Evolutionary conservation across 2,888 invertebrate species (phyloP).

Genomic region (Dastarcus helophoroides): DNA sequence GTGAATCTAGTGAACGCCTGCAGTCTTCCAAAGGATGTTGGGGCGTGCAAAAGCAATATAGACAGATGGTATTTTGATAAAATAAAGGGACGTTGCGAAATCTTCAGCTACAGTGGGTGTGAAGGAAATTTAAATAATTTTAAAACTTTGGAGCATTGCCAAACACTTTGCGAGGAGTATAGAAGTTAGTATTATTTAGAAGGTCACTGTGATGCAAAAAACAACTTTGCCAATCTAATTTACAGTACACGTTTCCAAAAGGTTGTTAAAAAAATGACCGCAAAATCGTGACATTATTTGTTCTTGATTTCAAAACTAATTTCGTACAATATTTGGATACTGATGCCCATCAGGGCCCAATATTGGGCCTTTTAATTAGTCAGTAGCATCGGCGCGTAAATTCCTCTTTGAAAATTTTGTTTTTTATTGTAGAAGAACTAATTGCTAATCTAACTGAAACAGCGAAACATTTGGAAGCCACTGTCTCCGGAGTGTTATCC

Average conservation of each 20-base stretch:
- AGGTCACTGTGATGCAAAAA: too few relatives aligned
- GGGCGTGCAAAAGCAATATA: slow-evolving; percentile 66
- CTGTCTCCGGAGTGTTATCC: slow-evolving; percentile 29
- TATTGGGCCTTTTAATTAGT: too few relatives aligned
- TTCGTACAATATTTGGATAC: too few relatives aligned
- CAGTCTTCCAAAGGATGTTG: slow-evolving; percentile 51
- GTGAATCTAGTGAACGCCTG: slow-evolving; percentile 48
- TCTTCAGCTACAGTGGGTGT: slow-evolving; percentile 83
- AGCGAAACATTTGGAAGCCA: slow-evolving; percentile 29
- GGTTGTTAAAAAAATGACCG: not conserved
- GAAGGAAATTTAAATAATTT: slow-evolving; percentile 85
- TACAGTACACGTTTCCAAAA: slow-evolving; percentile 1
- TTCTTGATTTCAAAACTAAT: too few relatives aligned
- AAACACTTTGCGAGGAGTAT: slow-evolving; percentile 47
- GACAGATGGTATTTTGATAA: slow-evolving; percentile 80
- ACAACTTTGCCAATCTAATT: too few relatives aligned
- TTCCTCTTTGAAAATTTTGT: too few relatives aligned
- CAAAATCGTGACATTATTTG: slow-evolving; percentile 8
- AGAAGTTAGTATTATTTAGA: slow-evolving; percentile 35
- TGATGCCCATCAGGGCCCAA: too few relatives aligned
- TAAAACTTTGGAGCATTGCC: slow-evolving; percentile 57
- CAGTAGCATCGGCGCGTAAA: too few relatives aligned
- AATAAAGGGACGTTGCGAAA: slow-evolving; percentile 56
- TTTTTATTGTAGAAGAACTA: slow-evolving; percentile 26
- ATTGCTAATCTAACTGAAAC: slow-evolving; percentile 30